Percentiles rank a stretch among this genome's conserved stretches.
Conservation (phyloP, 2,888 invertebrate genomes). For the Hirtodrosophila trivittata region DNA sequence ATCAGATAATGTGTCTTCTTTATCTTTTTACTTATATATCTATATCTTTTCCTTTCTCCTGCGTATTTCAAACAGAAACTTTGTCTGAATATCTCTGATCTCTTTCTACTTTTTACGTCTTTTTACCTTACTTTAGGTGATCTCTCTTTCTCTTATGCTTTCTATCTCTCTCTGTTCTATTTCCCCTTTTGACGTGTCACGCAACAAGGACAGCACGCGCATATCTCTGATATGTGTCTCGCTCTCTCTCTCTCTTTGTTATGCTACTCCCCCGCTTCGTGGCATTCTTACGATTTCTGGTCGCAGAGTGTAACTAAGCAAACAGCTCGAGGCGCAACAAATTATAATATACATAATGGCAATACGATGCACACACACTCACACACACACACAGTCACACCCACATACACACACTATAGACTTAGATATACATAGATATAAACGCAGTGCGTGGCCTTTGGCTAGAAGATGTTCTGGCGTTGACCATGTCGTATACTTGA, state of each 20-base stretch:
- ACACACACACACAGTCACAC: slow-evolving; percentile 9
- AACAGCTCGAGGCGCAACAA: slow-evolving; percentile 69
- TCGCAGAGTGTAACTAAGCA: slow-evolving; percentile 62
- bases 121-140: no score
- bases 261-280: slow-evolving; percentile 22
- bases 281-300: slow-evolving; percentile 69
- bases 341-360: slow-evolving; percentile 71
- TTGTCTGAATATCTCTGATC: no score
- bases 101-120: no score
- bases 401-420: slow-evolving; percentile 32
- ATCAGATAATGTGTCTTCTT: no score
- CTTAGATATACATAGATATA: slow-evolving; percentile 34
- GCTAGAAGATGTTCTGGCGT: slow-evolving; percentile 35
- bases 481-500: slow-evolving; percentile 63
- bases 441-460: slow-evolving; percentile 43
- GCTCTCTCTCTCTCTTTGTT: background rate
- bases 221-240: no score
- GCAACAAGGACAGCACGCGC: no score
- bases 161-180: background rate
- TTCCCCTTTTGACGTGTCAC: background rate
- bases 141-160: background rate
- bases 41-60: no score
- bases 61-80: no score
- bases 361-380: slow-evolving; percentile 48
- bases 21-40: no score